These are phyloP conservation scores for Rhagonycha fulva DNA, from an alignment of 2,888 invertebrate genomes.

Conservation along the genomic window DNA sequence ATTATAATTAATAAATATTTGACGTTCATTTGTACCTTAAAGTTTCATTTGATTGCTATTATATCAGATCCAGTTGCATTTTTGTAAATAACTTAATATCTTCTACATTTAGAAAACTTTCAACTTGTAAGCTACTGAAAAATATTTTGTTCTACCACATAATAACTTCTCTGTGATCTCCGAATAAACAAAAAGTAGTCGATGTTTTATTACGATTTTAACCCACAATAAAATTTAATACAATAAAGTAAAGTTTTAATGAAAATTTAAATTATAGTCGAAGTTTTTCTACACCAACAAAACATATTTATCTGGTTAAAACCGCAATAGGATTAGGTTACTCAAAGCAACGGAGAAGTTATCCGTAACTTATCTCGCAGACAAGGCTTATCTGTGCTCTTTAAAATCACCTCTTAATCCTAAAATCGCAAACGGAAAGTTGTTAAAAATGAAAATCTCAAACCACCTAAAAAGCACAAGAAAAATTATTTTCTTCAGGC, in stretches of 20 bases:
- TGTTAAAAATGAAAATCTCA: not conserved
- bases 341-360: not conserved
- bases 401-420: not conserved
- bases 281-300: not conserved
- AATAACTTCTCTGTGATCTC: not conserved
- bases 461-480: not conserved
- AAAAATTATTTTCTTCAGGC: not conserved
- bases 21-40: no score
- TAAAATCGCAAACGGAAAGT: not conserved
- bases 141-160: no score
- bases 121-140: no score
- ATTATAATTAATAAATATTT: no score
- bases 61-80: no score
- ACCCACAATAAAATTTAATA: not conserved
- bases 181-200: not conserved
- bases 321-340: not conserved
- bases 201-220: not conserved
- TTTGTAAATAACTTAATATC: no score
- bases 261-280: not conserved
- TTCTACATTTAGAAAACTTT: no score
- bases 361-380: not conserved
- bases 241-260: not conserved
- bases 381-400: not conserved
- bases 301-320: not conserved
- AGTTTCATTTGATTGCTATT: no score